phyloP scores from a whole-genome alignment of 2,797 vertebrate genomes.

The Pseudochirops cupreus region DNA sequence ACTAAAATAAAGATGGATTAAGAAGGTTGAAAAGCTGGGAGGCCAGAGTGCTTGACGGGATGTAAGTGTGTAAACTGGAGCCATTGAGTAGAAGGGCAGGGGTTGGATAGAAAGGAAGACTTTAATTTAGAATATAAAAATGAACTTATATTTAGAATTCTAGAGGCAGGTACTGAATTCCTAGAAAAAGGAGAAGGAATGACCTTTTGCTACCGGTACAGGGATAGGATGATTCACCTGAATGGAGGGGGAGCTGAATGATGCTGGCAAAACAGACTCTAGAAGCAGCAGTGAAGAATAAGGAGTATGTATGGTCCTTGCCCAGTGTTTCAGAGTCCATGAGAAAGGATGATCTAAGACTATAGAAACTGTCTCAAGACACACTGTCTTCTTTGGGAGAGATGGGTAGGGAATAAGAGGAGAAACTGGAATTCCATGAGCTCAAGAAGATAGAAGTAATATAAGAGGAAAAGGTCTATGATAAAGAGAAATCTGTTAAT shows the following conservation, averaged over 20 bases:
- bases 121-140: not conserved
- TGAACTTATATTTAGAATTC: too few species aligned
- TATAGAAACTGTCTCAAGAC: not conserved
- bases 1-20: too few species aligned
- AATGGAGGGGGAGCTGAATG: not conserved
- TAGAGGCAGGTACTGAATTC: not conserved
- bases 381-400: not conserved
- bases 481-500: not conserved
- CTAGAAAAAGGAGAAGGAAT: not conserved
- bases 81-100: not conserved
- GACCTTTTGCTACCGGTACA: not conserved
- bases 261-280: not conserved
- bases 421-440: not conserved
- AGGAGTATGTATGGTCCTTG: not conserved
- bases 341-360: not conserved
- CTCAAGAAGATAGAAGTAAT: not conserved
- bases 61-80: too few species aligned
- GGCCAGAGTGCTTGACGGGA: too few species aligned
- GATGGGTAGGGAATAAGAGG: not conserved
- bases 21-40: too few species aligned
- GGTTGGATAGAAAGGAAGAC: not conserved
- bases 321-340: not conserved
- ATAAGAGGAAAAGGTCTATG: not conserved
- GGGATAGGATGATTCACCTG: not conserved
- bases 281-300: not conserved